Conservation (phyloP, 2,797 vertebrate genomes). For the Tragopan temminckii region DNA sequence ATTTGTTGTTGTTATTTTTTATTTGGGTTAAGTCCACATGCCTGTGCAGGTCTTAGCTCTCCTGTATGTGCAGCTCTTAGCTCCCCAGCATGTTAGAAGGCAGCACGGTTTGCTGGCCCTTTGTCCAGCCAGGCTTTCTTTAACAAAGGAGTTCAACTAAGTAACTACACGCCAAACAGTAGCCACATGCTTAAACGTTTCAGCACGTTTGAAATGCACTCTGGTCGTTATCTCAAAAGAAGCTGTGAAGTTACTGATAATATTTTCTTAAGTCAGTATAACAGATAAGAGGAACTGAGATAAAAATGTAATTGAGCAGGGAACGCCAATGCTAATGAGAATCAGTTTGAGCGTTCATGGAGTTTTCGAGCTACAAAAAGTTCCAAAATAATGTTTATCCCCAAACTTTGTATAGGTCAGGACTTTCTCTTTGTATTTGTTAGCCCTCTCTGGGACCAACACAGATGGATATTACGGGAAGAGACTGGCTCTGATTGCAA, state of each 20-base stretch:
- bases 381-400: background rate
- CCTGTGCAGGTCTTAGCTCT: background rate
- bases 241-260: background rate
- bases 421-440: background rate
- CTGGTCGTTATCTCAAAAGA: slow-evolving; percentile 1
- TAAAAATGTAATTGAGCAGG: background rate
- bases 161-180: background rate
- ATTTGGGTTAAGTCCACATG: background rate
- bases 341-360: background rate
- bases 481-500: background rate
- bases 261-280: slow-evolving; percentile 1
- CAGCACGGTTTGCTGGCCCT: background rate
- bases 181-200: slow-evolving; percentile 25
- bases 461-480: slow-evolving; percentile 7
- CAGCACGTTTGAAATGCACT: background rate
- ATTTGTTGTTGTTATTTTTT: too few relatives aligned
- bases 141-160: background rate
- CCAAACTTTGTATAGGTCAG: background rate
- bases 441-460: background rate
- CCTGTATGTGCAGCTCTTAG: background rate
- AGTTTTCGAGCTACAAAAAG: slow-evolving; percentile 6
- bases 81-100: background rate
- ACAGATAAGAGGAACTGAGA: background rate
- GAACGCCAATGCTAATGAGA: slow-evolving; percentile 4
- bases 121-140: background rate